Evolutionary conservation across 1,140 invertebrate species (phyloP).

Genomic region (Asbolus verrucosus): DNA sequence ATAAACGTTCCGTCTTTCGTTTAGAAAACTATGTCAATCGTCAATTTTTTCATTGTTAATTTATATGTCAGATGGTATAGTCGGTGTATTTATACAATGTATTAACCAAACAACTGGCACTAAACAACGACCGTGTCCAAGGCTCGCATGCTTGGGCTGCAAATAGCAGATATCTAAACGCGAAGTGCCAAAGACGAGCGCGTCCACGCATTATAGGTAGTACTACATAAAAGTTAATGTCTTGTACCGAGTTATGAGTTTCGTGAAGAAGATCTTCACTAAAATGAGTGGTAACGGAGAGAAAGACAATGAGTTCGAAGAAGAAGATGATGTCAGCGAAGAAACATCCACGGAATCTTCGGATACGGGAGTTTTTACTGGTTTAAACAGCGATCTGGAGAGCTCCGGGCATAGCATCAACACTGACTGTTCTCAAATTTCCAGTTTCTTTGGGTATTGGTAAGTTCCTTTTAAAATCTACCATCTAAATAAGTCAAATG

Average conservation of each 20-base stretch:
- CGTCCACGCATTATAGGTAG: constrained; percentile 12
- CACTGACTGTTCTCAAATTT: constrained; percentile 62
- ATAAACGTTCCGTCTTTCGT: constrained; percentile 1
- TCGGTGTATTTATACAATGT: constrained; percentile 40
- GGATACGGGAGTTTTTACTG: constrained; percentile 60
- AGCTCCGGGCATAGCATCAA: constrained; percentile 52
- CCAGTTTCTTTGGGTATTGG: constrained; percentile 64
- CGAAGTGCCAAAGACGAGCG: constrained; percentile 50
- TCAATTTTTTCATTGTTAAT: constrained; percentile 25
- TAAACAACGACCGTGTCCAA: constrained; percentile 48
- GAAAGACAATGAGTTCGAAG: constrained; percentile 52
- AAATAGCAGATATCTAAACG: constrained; percentile 57
- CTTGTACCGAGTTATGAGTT: constrained; percentile 57
- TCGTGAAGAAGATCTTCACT: constrained; percentile 60
- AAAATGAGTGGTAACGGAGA: constrained; percentile 52
- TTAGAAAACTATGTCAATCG: constrained; percentile 18
- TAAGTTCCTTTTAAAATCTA: too few species aligned
- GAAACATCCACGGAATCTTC: constrained; percentile 58
- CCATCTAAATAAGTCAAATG: too few species aligned
- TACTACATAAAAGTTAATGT: constrained; percentile 18
- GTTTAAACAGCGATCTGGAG: constrained; percentile 57
- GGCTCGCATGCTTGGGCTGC: constrained; percentile 56
- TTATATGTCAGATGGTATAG: constrained; percentile 44
- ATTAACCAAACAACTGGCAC: constrained; percentile 39
- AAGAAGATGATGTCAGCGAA: constrained; percentile 60